Conservation (phyloP, 2,113 vertebrate species). For the Orthonyx spaldingii region DNA sequence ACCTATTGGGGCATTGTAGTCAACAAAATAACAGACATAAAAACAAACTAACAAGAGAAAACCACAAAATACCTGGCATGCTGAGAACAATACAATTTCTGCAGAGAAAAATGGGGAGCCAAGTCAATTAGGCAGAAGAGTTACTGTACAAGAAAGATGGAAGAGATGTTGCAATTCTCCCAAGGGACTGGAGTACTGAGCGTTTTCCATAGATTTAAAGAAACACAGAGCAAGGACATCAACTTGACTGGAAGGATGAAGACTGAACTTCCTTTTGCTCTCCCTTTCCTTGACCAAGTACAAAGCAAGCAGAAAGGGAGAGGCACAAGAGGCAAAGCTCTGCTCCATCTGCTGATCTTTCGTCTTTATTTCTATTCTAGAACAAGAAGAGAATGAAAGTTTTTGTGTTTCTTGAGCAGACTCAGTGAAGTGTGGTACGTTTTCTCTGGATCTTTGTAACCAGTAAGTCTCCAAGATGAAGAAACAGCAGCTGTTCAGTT, state of each 20-base stretch:
- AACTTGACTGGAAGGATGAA: not conserved
- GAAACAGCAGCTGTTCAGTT: not conserved
- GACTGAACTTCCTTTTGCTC: not conserved
- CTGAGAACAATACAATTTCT: not conserved
- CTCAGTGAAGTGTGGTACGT: not conserved
- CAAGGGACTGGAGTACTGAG: not conserved
- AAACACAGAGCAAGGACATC: not conserved
- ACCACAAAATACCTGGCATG: not conserved
- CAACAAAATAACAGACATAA: not conserved
- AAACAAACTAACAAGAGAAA: not conserved
- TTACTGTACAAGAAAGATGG: not conserved
- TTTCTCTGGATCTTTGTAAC: not conserved
- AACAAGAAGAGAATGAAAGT: not conserved
- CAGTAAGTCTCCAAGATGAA: not conserved
- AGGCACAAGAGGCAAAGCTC: not conserved
- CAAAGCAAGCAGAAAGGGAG: not conserved
- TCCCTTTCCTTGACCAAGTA: not conserved
- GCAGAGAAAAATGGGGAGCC: not conserved
- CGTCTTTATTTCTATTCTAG: not conserved
- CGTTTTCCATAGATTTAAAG: not conserved
- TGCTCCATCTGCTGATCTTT: not conserved
- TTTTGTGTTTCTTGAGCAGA: not conserved
- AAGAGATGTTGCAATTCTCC: not conserved
- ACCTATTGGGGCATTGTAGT: rapidly evolving
- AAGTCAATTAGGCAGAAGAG: not conserved